phyloP scores from a whole-genome alignment of 1,140 invertebrate species.

The Pteromalus puparum region DNA sequence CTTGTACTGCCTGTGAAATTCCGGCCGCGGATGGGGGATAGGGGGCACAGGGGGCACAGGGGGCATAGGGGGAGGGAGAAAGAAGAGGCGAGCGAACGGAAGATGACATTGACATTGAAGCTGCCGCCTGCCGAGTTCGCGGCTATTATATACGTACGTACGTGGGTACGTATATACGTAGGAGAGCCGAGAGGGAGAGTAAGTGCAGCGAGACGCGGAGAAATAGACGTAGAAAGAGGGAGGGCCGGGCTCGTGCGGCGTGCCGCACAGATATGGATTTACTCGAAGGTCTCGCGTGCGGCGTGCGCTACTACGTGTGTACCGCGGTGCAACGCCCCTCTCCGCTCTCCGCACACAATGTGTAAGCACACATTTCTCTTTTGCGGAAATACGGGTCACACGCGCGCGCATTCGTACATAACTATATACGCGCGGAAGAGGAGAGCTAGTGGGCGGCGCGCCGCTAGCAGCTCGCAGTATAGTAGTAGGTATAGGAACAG shows the following conservation, averaged over 20 bases:
- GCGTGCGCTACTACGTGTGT: neutral
- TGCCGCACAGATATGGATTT: conserved; percentile 34
- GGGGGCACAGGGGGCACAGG: neutral
- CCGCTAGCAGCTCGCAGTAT: too few relatives aligned
- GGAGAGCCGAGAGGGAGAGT: conserved; percentile 10
- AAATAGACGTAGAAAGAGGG: conserved; percentile 35
- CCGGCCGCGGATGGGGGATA: neutral
- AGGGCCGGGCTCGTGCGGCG: neutral
- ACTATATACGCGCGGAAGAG: neutral
- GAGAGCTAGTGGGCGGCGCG: neutral
- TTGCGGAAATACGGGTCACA: conserved; percentile 53
- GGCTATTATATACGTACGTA: conserved; percentile 7
- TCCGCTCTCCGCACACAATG: neutral
- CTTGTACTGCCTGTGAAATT: conserved; percentile 8
- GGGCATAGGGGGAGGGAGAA: neutral
- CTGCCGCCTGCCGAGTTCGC: conserved; percentile 28
- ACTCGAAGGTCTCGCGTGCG: conserved; percentile 29
- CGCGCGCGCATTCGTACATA: neutral
- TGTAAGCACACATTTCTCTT: conserved; percentile 35
- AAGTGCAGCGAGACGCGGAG: neutral
- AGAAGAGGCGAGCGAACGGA: conserved; percentile 34
- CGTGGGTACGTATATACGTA: neutral
- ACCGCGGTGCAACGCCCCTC: neutral
- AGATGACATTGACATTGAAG: conserved; percentile 55
- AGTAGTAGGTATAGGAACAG: neutral